phyloP scores from a whole-genome alignment of 2,888 invertebrate species.

The Mellilla xanthometata region DNA sequence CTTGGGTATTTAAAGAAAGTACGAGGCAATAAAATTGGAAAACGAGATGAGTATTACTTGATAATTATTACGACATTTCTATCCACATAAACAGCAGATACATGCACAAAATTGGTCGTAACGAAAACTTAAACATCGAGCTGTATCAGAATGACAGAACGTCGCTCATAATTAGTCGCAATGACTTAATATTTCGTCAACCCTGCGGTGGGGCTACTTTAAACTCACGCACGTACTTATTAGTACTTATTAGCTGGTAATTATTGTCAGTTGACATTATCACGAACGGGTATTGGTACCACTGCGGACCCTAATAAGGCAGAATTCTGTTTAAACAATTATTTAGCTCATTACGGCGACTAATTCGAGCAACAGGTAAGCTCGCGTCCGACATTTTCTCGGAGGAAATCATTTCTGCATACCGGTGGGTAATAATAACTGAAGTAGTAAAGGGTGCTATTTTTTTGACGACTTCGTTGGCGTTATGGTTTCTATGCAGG shows the following conservation, averaged over 20 bases:
- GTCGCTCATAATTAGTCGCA: slow-evolving; percentile 20
- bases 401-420: slow-evolving; percentile 64
- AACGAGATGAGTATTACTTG: no score
- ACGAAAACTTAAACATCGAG: slow-evolving; percentile 8
- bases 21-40: no score
- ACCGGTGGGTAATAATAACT: slow-evolving; percentile 43
- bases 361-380: slow-evolving; percentile 70
- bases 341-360: slow-evolving; percentile 60
- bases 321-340: slow-evolving; percentile 64
- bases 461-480: no score
- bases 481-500: no score
- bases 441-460: no score
- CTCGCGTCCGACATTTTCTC: slow-evolving; percentile 40
- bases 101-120: slow-evolving; percentile 3
- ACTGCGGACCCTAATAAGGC: slow-evolving; percentile 44
- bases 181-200: slow-evolving; percentile 30
- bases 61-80: slow-evolving; percentile 1
- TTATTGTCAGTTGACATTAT: slow-evolving; percentile 44
- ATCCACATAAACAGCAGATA: background rate
- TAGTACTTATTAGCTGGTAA: slow-evolving; percentile 39
- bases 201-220: slow-evolving; percentile 18
- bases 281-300: slow-evolving; percentile 35
- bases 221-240: slow-evolving; percentile 25
- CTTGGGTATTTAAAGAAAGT: no score
- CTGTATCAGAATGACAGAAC: slow-evolving; percentile 11